Conservation (phyloP, 35 echinoderm and acorn worm genomes). For the Lytechinus variegatus region DNA sequence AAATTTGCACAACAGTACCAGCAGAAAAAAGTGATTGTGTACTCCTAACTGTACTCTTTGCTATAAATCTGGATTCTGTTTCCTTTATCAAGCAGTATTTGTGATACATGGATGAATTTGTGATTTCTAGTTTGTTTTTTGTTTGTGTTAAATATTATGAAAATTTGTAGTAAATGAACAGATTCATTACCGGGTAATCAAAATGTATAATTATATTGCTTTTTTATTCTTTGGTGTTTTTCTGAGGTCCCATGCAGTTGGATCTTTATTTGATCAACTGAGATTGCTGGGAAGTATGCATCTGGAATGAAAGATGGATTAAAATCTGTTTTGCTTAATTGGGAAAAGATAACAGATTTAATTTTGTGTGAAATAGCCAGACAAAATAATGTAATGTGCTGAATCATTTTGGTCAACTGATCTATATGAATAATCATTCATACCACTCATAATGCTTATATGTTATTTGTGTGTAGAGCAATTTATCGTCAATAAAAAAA, state of each 20-base stretch:
- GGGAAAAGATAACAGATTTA: too few relatives aligned
- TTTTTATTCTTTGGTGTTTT: neutral
- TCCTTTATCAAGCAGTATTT: neutral
- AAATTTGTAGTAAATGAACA: neutral
- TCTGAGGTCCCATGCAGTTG: too few relatives aligned
- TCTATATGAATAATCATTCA: neutral
- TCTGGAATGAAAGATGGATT: too few relatives aligned
- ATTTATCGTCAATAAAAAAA: neutral
- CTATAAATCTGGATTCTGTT: neutral
- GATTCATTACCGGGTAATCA: neutral
- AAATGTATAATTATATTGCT: neutral
- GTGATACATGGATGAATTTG: neutral
- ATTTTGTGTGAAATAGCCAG: too few relatives aligned
- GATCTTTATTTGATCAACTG: too few relatives aligned
- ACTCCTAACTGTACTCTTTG: neutral
- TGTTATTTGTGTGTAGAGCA: neutral
- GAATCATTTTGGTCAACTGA: too few relatives aligned
- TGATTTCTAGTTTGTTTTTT: neutral
- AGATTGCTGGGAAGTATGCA: too few relatives aligned
- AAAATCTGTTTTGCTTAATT: too few relatives aligned
- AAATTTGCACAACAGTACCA: neutral
- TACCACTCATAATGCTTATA: neutral
- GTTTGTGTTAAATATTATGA: neutral
- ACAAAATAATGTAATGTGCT: too few relatives aligned
- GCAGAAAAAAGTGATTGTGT: neutral